A percentile compares a stretch with the other conserved stretches of the same genome.
phyloP scores from a whole-genome alignment of 2,797 vertebrate genomes.

The Caiman crocodilus region DNA sequence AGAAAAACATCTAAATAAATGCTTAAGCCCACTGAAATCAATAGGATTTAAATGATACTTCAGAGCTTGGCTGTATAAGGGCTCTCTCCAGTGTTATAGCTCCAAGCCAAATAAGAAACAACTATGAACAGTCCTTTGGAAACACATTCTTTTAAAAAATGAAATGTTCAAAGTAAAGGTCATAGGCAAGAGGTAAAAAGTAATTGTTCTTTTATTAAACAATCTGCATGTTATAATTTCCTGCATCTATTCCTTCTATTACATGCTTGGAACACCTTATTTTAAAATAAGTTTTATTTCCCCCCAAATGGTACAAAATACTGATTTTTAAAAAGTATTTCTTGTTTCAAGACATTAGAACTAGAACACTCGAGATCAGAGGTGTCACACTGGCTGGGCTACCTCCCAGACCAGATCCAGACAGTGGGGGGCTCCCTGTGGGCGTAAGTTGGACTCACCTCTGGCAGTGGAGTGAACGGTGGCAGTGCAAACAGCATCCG shows the following conservation, averaged over 20 bases:
- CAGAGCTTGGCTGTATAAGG: background rate
- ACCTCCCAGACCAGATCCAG: too few relatives aligned
- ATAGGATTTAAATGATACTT: background rate
- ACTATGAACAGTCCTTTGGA: background rate
- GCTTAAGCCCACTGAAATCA: background rate
- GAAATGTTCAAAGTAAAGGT: background rate
- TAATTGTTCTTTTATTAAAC: background rate
- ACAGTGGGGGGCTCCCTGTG: too few relatives aligned
- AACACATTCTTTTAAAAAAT: background rate
- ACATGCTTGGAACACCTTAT: background rate
- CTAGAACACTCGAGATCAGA: background rate
- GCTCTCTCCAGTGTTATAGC: fast-evolving
- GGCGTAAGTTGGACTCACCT: too few relatives aligned
- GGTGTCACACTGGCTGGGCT: too few relatives aligned
- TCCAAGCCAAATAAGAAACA: background rate
- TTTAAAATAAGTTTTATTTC: background rate
- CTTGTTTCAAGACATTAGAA: background rate
- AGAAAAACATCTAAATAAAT: background rate
- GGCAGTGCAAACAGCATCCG: too few relatives aligned
- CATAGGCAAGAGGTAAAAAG: background rate
- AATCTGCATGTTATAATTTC: background rate
- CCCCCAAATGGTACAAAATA: background rate
- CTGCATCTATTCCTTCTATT: background rate
- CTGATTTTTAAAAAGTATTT: slow-evolving; percentile 5
- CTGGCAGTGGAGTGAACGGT: too few relatives aligned